These are phyloP conservation scores for Scrobipalpa costella DNA, from an alignment of 2,888 invertebrate species.

Conservation along the genomic window DNA sequence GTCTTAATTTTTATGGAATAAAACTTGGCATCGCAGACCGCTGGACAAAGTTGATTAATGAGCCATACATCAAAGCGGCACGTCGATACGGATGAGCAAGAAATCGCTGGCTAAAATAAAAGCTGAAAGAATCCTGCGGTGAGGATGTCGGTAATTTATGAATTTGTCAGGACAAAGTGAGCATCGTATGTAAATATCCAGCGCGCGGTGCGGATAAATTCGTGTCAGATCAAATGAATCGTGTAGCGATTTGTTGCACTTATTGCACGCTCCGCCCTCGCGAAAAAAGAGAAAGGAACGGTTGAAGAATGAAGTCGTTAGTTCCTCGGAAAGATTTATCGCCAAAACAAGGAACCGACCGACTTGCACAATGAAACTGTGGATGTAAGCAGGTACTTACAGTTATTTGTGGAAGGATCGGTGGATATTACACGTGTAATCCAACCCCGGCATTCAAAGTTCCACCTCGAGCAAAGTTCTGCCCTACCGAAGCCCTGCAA, in stretches of 20 bases:
- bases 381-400: neutral
- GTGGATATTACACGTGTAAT: constrained; percentile 35
- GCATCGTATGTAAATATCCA: constrained; percentile 74
- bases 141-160: constrained; percentile 81
- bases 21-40: constrained; percentile 15
- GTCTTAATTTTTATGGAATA: constrained; percentile 18
- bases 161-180: constrained; percentile 79
- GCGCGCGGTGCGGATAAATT: constrained; percentile 75
- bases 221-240: constrained; percentile 80
- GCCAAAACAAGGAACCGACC: constrained; percentile 32
- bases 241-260: constrained; percentile 73
- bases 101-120: constrained; percentile 71
- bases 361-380: neutral
- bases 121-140: constrained; percentile 58
- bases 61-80: constrained; percentile 65
- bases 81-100: constrained; percentile 69
- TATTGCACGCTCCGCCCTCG: constrained; percentile 57
- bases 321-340: constrained; percentile 49
- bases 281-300: constrained; percentile 46
- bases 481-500: constrained; percentile 54
- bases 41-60: constrained; percentile 51
- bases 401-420: constrained; percentile 25
- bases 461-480: constrained; percentile 53
- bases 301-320: constrained; percentile 54
- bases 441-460: constrained; percentile 35